These are phyloP conservation scores for Drosophila formosana DNA, from an alignment of 2,888 invertebrate species.

Conservation along the genomic window DNA sequence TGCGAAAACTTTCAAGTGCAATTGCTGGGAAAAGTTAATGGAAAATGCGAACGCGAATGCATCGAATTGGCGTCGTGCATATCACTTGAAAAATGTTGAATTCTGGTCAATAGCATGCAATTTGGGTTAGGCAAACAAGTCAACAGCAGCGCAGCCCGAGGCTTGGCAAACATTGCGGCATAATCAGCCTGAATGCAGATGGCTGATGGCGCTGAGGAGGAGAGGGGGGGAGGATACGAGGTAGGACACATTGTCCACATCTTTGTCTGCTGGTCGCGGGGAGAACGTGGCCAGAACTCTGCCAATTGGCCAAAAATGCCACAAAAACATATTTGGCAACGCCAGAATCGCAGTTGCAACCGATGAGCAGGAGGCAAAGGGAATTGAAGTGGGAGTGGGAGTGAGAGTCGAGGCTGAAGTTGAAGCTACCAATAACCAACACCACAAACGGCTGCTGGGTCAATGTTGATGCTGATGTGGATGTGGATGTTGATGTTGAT, in stretches of 20 bases:
- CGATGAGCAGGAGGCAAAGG: neutral
- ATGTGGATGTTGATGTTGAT: constrained; percentile 38
- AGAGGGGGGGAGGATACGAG: neutral
- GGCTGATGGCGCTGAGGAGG: neutral
- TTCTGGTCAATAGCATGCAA: constrained; percentile 74
- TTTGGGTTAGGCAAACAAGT: constrained; percentile 77
- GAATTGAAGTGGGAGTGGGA: neutral
- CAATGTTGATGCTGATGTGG: constrained; percentile 57
- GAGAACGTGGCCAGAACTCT: constrained; percentile 50
- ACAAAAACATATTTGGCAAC: constrained; percentile 76
- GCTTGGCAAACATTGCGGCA: constrained; percentile 70
- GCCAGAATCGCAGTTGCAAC: constrained; percentile 33
- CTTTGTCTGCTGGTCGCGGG: constrained; percentile 54
- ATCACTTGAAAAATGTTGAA: constrained; percentile 66
- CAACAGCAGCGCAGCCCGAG: constrained; percentile 35
- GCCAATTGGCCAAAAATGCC: constrained; percentile 75
- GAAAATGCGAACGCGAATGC: constrained; percentile 40
- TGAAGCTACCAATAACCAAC: constrained; percentile 25
- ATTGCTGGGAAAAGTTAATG: constrained; percentile 54
- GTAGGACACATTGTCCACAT: constrained; percentile 31
- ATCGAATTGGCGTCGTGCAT: constrained; percentile 39
- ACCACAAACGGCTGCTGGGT: constrained; percentile 58
- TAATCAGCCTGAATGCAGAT: constrained; percentile 56
- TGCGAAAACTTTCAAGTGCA: constrained; percentile 67
- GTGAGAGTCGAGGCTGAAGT: constrained; percentile 3